Evolutionary conservation across 1,140 invertebrate species (phyloP).

Genomic region (Colletes gigas): DNA sequence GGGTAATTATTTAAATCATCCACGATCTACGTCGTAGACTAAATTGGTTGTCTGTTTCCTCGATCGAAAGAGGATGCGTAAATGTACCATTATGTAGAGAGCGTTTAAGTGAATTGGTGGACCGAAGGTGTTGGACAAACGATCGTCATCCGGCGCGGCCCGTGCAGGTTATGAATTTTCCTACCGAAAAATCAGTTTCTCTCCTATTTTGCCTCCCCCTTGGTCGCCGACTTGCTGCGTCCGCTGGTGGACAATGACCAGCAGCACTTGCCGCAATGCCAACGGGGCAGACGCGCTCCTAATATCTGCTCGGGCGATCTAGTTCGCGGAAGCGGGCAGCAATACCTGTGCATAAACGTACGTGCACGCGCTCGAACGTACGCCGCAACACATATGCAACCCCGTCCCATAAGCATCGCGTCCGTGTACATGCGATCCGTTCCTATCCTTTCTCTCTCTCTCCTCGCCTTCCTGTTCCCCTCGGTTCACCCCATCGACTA

Average conservation of each 20-base stretch:
- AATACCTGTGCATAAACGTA: constrained; percentile 45
- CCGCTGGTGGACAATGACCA: constrained; percentile 65
- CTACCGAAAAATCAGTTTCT: constrained; percentile 65
- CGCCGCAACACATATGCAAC: constrained; percentile 21
- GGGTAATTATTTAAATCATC: too few species aligned
- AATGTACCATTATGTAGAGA: too few species aligned
- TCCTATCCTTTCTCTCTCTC: constrained; percentile 19
- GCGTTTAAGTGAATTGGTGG: too few species aligned
- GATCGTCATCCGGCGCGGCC: constrained; percentile 15
- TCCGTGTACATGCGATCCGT: constrained; percentile 22
- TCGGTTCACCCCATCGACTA: constrained; percentile 8
- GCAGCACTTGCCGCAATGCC: constrained; percentile 73
- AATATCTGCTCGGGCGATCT: constrained; percentile 74
- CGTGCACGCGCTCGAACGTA: constrained; percentile 32
- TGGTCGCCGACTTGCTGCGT: constrained; percentile 62
- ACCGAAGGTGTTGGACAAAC: too few species aligned
- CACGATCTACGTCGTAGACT: too few species aligned
- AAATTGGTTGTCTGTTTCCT: too few species aligned
- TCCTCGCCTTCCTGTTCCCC: constrained; percentile 33
- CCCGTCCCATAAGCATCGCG: constrained; percentile 1
- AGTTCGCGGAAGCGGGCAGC: constrained; percentile 71
- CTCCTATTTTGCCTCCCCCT: constrained; percentile 27
- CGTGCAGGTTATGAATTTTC: constrained; percentile 60
- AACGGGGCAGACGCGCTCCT: constrained; percentile 65
- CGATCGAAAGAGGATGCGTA: too few species aligned